Percentiles rank a stretch among this genome's conserved stretches.
Evolutionary conservation across 35 echinoderm and acorn worm species (phyloP).

Genomic region (Heliocidaris erythrogramma): DNA sequence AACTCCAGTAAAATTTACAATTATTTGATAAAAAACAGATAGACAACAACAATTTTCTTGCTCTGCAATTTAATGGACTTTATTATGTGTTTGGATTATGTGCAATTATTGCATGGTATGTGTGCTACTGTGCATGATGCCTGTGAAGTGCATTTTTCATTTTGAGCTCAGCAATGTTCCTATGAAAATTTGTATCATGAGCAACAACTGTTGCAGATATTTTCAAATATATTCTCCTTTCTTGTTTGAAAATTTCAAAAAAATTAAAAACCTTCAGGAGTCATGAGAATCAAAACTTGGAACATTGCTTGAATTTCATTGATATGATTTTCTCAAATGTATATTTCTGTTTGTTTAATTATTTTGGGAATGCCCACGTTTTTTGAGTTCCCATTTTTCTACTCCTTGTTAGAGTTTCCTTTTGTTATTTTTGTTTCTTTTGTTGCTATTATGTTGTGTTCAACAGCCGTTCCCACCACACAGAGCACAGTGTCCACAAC

Average conservation of each 20-base stretch:
- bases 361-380: not conserved
- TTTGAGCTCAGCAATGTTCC: not conserved
- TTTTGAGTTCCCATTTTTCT: not conserved
- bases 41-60: not conserved
- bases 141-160: not conserved
- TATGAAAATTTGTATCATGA: not conserved
- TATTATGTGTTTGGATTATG: not conserved
- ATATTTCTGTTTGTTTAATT: not conserved
- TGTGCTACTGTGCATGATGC: not conserved
- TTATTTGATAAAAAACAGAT: not conserved
- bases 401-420: not conserved
- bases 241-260: not conserved
- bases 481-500: slow-evolving; percentile 25
- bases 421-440: slow-evolving; percentile 29
- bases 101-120: not conserved
- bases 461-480: slow-evolving; percentile 33
- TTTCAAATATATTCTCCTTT: not conserved
- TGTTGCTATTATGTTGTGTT: slow-evolving; percentile 28
- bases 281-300: not conserved
- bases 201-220: not conserved
- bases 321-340: not conserved
- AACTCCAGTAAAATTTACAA: not conserved
- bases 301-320: not conserved
- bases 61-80: not conserved
- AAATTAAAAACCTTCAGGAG: not conserved